Base-by-base conservation (phyloP, 2,113 vertebrate species). In the Bettongia penicillata region DNA sequence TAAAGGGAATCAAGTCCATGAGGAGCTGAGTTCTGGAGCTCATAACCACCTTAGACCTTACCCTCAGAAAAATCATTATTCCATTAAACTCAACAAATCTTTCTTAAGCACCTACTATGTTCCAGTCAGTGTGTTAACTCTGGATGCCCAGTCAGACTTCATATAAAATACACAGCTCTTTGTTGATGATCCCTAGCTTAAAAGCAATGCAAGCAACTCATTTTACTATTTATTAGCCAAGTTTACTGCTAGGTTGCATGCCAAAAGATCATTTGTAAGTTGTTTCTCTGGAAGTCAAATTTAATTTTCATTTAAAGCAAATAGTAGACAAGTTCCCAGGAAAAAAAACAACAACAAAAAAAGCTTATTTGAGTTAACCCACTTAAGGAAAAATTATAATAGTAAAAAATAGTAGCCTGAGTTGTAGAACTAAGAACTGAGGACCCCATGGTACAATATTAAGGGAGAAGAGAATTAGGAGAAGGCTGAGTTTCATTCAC, bases 1-100 rank as follows among this genome's bases (percentile, higher is more conserved):
- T 93, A 97, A 68, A 93, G 94, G 96, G 57, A 96, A 94, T 95
- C 90, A 94, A 97, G 92, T 91, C 96, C 97, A 91, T 92, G 94
- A 96, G 89, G 92, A 14, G 37, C 68, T 94, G 43, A 93, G 51
- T 77, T 48, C 0, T 50, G 90, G 91, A 91, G 49, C 89, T 89
- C 31, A 3, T 93, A 49, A 48, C 95, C 28, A 51, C 26, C 25
- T 95, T 92, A 90, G 3, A 77, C 50, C 50, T 31, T 57, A 43
- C 96, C 68, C 50, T 37, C 90, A 91, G 51, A 61, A 93, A 93
- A 91, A 7, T 19, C 25, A 89, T 37, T 90, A 91, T 14, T 47
- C 5, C n/a, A 77, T 77, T 77, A 77, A 77, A 19, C 68, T 77
- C 37, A 77, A n/a, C 14, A 77, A 77, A 84, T 68, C 10, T 68